phyloP scores from a whole-genome alignment of 35 echinoderm and acorn worm species.

The Patiria miniata region DNA sequence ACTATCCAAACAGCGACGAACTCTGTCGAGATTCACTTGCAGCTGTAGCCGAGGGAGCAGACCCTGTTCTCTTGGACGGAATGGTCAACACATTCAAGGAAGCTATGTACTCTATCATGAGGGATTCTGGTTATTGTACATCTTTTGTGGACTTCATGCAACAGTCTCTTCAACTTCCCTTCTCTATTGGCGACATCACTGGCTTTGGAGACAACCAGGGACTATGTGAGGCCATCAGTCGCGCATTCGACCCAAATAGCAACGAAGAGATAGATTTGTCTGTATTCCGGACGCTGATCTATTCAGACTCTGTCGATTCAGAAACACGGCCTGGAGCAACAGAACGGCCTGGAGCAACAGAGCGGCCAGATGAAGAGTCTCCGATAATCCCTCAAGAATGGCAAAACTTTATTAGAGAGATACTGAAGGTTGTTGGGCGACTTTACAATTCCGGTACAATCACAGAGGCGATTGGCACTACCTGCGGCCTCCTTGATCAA shows the following conservation, averaged over 20 bases:
- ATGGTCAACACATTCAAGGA: conserved; percentile 7
- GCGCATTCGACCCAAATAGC: background rate
- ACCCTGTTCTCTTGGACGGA: background rate
- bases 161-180: background rate
- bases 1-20: background rate
- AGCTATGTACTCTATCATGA: background rate
- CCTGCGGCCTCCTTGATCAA: background rate
- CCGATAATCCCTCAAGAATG: background rate
- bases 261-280: background rate
- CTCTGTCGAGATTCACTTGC: background rate
- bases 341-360: background rate
- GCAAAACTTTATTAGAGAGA: background rate
- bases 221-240: background rate
- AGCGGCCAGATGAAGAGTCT: background rate
- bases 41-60: background rate
- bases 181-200: background rate
- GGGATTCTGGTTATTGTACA: background rate
- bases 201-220: background rate
- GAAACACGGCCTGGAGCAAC: background rate
- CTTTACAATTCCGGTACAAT: background rate
- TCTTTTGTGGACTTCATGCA: background rate
- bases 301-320: background rate
- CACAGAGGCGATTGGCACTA: background rate
- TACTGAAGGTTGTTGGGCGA: background rate
- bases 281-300: background rate